A percentile compares a stretch with the other conserved stretches of the same genome.
Conservation (phyloP, 2,113 vertebrate species). For the Pterocles orientalis region DNA sequence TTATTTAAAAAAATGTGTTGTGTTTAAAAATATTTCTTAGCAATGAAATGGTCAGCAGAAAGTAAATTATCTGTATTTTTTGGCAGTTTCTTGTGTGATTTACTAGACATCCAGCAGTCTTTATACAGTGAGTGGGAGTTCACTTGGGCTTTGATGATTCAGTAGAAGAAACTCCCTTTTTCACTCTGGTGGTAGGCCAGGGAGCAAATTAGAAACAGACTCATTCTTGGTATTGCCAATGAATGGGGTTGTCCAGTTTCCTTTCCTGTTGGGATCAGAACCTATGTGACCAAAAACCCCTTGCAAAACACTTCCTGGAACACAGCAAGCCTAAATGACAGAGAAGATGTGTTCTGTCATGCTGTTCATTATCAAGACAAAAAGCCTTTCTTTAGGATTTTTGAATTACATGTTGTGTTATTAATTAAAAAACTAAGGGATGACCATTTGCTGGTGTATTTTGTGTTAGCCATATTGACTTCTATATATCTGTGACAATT, state of each 20-base stretch:
- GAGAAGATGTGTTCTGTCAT: not conserved
- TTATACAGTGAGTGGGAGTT: not conserved
- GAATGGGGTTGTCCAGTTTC: not conserved
- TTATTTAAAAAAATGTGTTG: not conserved
- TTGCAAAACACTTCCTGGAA: not conserved
- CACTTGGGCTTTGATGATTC: conserved; percentile 1
- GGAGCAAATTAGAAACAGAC: conserved; percentile 18
- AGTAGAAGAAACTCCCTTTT: not conserved
- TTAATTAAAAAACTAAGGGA: not conserved
- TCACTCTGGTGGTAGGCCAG: not conserved
- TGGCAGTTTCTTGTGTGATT: not conserved
- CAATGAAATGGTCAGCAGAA: not conserved
- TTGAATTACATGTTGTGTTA: not conserved
- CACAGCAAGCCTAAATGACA: not conserved
- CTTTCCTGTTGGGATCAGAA: not conserved
- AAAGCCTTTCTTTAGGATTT: not conserved
- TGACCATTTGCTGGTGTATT: not conserved
- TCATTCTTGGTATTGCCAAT: not conserved
- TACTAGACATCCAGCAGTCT: not conserved
- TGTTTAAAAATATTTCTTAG: not conserved
- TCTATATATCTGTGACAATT: not conserved
- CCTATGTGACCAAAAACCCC: not conserved
- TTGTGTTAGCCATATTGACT: not conserved
- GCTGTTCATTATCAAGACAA: not conserved
- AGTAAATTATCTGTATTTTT: not conserved